Conservation (phyloP, 2,888 invertebrate species). For the Drosophila subquinaria region DNA sequence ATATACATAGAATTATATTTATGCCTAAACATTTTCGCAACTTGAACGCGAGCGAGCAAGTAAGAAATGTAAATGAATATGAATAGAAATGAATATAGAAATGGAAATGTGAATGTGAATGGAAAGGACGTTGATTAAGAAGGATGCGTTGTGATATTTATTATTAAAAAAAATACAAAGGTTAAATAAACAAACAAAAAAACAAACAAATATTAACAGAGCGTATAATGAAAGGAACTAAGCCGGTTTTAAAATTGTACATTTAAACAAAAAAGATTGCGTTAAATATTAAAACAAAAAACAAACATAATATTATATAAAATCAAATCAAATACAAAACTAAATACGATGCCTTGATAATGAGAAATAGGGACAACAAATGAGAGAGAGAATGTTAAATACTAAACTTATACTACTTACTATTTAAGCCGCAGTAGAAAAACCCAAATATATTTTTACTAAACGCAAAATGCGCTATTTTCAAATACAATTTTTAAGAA, state of each 20-base stretch:
- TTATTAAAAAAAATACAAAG: constrained; percentile 78
- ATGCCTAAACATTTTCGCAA: constrained; percentile 60
- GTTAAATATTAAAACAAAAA: constrained; percentile 23
- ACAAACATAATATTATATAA: constrained; percentile 34
- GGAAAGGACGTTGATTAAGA: constrained; percentile 61
- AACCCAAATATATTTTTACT: constrained; percentile 81
- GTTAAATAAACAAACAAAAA: constrained; percentile 26
- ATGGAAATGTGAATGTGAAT: constrained; percentile 5
- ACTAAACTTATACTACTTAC: constrained; percentile 57
- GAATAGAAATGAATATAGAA: background rate
- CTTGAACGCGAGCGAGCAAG: constrained; percentile 14
- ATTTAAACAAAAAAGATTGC: constrained; percentile 62
- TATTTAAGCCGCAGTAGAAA: constrained; percentile 71
- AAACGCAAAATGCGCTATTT: constrained; percentile 78
- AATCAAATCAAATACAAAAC: constrained; percentile 37
- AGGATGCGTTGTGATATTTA: constrained; percentile 86
- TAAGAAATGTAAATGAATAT: constrained; percentile 50
- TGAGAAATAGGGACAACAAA: constrained; percentile 57
- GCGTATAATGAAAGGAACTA: constrained; percentile 76
- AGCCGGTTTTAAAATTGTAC: constrained; percentile 78
- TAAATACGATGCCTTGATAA: constrained; percentile 71
- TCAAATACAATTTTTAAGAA: constrained; percentile 78
- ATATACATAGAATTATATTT: constrained; percentile 46
- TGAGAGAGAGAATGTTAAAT: constrained; percentile 55
- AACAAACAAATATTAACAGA: constrained; percentile 53